Base-by-base conservation (phyloP, 1,140 invertebrate species). In the Argopecten irradians region DNA sequence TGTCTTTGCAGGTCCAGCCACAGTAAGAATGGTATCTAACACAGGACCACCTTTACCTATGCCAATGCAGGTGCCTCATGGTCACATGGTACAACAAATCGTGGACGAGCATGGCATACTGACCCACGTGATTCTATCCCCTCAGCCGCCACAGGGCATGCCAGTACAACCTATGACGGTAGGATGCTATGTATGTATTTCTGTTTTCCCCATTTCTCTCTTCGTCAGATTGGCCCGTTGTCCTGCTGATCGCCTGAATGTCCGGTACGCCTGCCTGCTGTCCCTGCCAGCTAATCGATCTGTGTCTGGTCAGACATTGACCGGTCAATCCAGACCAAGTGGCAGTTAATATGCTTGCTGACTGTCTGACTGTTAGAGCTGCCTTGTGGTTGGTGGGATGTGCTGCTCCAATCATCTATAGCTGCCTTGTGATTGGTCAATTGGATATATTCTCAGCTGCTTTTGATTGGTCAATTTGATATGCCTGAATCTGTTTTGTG, bases 41-140 rank as follows among this genome's bases (percentile, higher is more conserved):
- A 97, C 97, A 85, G 97, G 97, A 89, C 97, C 97, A 85, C 97
- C 97, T 39, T 96, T 97, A 91, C 97, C 97, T 55, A 97, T 98
- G 96, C 98, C 98, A 86, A 97, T 98, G 94, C 97, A 98, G 95
- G 97, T 98, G 90, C 98, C 98, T 36, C 97, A 97, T 55, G 98
- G 98, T 93, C 98, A 97, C 96, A 97, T 98, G 95, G 97, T 98
- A 91, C 98, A 98, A 95, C 98, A 98, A 94, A 98, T 98, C 92
- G 97, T 98, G 90, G 98, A 98, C 95, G 98, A 98, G 95, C 97
- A 96, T 94, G 97, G 97, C 86, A 94, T 97, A 87, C 96, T 98
- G 91, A 96, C 97, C 55, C 98, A 98, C 95, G 98, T 98, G 92
- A 97, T 98, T 92, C 96, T 98, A 87, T 97, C 97, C 16, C 97